These are phyloP conservation scores for Eremophila alpestris DNA, from an alignment of 2,797 vertebrate genomes.

Conservation along the genomic window DNA sequence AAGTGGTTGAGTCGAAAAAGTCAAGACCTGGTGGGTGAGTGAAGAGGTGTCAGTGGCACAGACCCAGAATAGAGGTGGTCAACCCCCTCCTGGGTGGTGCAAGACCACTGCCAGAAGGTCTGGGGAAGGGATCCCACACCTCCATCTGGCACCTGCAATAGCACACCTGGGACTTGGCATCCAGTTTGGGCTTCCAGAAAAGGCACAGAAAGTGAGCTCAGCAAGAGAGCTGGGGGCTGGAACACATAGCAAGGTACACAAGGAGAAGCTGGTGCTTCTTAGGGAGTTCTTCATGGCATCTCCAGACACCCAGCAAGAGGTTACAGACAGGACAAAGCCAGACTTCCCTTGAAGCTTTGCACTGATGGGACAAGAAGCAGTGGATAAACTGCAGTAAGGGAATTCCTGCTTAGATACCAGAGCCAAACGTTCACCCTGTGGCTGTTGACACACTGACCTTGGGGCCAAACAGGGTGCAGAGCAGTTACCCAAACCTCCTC, in stretches of 20 bases:
- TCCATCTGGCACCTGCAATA: not conserved
- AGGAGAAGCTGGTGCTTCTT: not conserved
- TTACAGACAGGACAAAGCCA: not conserved
- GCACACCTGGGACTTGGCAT: not conserved
- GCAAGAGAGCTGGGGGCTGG: not conserved
- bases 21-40: fast-evolving
- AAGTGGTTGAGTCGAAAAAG: not conserved
- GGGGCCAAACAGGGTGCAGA: not conserved
- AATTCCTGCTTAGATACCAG: not conserved
- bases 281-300: not conserved
- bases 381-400: not conserved
- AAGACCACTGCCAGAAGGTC: not conserved
- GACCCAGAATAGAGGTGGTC: not conserved
- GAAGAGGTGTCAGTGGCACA: not conserved
- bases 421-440: fast-evolving
- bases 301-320: not conserved
- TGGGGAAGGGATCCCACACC: not conserved
- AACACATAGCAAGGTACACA: fast-evolving
- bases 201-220: not conserved
- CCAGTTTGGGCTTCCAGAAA: not conserved
- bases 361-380: not conserved
- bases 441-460: not conserved
- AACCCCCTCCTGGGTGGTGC: not conserved
- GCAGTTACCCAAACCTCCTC: not conserved
- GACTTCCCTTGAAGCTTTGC: not conserved